These are phyloP conservation scores for Lissonota sp. DNA, from an alignment of 2,888 invertebrate genomes.

Conservation along the genomic window DNA sequence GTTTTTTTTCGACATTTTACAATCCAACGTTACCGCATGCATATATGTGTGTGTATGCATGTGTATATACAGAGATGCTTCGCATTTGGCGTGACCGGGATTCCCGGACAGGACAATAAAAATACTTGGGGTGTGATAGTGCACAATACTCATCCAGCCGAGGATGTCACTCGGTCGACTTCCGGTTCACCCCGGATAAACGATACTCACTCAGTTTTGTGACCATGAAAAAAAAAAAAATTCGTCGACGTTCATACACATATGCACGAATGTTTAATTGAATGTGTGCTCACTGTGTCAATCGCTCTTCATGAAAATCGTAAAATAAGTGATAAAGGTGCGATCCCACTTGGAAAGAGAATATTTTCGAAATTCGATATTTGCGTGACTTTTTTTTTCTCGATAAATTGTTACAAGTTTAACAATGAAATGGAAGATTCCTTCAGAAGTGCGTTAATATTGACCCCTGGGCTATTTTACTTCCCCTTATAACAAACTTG, in stretches of 20 bases:
- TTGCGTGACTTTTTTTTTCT: too few relatives aligned
- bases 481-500: too few relatives aligned
- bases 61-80: constrained; percentile 1
- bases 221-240: constrained; percentile 39
- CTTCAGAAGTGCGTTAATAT: too few relatives aligned
- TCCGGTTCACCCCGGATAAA: constrained; percentile 57
- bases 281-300: not conserved
- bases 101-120: constrained; percentile 70
- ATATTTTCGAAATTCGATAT: too few relatives aligned
- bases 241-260: constrained; percentile 3
- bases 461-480: too few relatives aligned
- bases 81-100: constrained; percentile 33
- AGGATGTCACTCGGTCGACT: constrained; percentile 71
- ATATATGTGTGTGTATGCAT: constrained; percentile 9
- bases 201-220: constrained; percentile 38
- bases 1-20: constrained; percentile 67
- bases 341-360: not conserved
- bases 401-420: too few relatives aligned
- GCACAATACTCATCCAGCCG: constrained; percentile 55
- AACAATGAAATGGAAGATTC: too few relatives aligned
- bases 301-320: not conserved
- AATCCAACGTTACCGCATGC: constrained; percentile 65
- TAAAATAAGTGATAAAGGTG: not conserved
- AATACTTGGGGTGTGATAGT: constrained; percentile 59
- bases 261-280: constrained; percentile 1